phyloP scores from a whole-genome alignment of 1,140 invertebrate genomes.

The Mycetomoellerius zeteki region DNA sequence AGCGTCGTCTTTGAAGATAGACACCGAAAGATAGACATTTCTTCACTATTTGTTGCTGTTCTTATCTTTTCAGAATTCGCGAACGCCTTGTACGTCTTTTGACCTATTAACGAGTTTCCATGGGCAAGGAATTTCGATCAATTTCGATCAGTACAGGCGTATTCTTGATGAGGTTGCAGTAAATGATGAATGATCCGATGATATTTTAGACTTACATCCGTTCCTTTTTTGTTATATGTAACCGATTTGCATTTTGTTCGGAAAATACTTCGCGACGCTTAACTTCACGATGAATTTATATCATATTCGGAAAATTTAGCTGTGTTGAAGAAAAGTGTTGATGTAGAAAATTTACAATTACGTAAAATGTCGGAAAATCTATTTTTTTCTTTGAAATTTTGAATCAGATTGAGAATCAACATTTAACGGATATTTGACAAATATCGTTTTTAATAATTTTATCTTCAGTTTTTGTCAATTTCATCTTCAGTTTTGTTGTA shows the following conservation, averaged over 20 bases:
- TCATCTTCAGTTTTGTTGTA: slow-evolving; percentile 1
- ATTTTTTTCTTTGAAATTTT: slow-evolving; percentile 25
- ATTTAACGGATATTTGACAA: slow-evolving; percentile 3
- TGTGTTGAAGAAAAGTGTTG: neutral
- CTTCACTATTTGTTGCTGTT: neutral
- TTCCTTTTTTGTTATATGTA: neutral
- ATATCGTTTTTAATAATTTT: neutral
- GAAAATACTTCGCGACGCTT: slow-evolving; percentile 2
- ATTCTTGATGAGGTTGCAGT: neutral
- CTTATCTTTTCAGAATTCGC: neutral
- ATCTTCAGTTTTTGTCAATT: neutral
- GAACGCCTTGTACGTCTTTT: neutral
- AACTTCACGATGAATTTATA: slow-evolving; percentile 13
- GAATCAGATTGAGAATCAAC: neutral
- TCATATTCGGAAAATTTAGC: neutral
- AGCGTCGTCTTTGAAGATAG: neutral
- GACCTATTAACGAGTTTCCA: neutral
- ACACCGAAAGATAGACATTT: neutral
- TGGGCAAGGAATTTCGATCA: neutral
- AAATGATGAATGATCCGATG: neutral
- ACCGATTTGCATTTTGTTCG: neutral
- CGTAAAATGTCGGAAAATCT: neutral
- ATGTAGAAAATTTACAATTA: slow-evolving; percentile 26
- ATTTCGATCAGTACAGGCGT: neutral
- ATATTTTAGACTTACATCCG: neutral